Evolutionary conservation across 2,888 invertebrate genomes (phyloP), one percentile per base, ranked within the genome.

Genomic region (Morpho achilles): DNA sequence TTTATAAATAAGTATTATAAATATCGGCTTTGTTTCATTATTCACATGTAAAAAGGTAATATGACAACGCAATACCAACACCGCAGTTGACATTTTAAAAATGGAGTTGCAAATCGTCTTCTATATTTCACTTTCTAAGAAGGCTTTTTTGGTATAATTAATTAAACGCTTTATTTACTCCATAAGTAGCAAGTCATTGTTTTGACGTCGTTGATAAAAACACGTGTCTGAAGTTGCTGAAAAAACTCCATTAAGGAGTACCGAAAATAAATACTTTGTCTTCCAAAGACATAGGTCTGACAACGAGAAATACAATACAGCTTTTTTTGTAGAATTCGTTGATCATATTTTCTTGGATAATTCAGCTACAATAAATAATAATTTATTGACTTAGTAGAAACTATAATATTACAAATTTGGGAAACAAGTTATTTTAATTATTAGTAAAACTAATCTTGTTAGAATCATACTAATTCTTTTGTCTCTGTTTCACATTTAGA

Each of bases 101-200:
- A 32, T 32, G 5, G 32, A 32, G 3, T 32, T 5, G 3, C 3
- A 32, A 32, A 32, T 5, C 4, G 32, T 3, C 1, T 32, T 32
- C 32, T 32, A 32, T 5, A 32, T 32, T 32, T 32, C 5, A 78
- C 7, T 7, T 43, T 43, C 8, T 43, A 43, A 43, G 7, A n/a
- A 43, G 8, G 43, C 4, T 43, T 53, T 53, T 45, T 53, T 45
- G 44, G 42, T 10, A 49, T 55, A 42, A 55, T 55, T 49, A 53
- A 58, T 53, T 45, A 48, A 39, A 41, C 56, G 52, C 16, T 47
- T 47, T 48, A 56, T 60, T 41, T 46, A 51, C 49, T 43, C 46
- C 41, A 51, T 4, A 22, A 9, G 51, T 9, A 23, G 57, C 50
- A 57, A 57, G 50, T 51, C 60, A 60, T 57, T 54, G 53, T 60